Evolutionary conservation across 2,888 invertebrate species (phyloP).

Genomic region (Drosophila vallismaia): DNA sequence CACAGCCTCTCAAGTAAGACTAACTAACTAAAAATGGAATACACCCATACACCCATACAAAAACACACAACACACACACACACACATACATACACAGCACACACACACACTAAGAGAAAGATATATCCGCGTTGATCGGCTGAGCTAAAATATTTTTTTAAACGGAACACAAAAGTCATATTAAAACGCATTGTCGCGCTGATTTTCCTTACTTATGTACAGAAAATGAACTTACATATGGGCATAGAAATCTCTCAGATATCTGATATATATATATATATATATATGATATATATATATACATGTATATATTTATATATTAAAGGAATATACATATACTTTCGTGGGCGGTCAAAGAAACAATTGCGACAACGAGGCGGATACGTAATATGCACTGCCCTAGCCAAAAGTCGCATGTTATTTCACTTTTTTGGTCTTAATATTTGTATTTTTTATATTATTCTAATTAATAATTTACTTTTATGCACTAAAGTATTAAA

Average conservation of each 20-base stretch:
- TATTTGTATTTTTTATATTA: background rate
- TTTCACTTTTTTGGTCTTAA: slow-evolving; percentile 1
- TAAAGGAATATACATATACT: slow-evolving; percentile 11
- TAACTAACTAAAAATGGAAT: slow-evolving; percentile 45
- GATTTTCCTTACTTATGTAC: slow-evolving; percentile 68
- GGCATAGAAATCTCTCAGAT: slow-evolving; percentile 1
- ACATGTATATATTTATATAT: slow-evolving; percentile 9
- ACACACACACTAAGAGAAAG: background rate
- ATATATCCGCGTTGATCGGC: slow-evolving; percentile 20
- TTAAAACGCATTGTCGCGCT: slow-evolving; percentile 73
- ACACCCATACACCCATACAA: background rate
- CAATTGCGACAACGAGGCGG: slow-evolving; percentile 53
- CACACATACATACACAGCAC: slow-evolving; percentile 1
- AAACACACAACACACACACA: background rate
- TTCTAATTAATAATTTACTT: background rate
- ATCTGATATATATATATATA: background rate
- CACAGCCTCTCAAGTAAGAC: slow-evolving; percentile 41
- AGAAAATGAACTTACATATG: slow-evolving; percentile 49
- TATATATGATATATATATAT: slow-evolving; percentile 6
- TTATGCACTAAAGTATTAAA: too few relatives aligned
- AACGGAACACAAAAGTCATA: slow-evolving; percentile 75
- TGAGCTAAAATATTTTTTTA: slow-evolving; percentile 56
- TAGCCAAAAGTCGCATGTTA: slow-evolving; percentile 9
- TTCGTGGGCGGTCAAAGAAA: slow-evolving; percentile 26
- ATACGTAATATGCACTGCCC: slow-evolving; percentile 53